Conservation (phyloP, 2,888 invertebrate genomes). For the Pheosia tremula region DNA sequence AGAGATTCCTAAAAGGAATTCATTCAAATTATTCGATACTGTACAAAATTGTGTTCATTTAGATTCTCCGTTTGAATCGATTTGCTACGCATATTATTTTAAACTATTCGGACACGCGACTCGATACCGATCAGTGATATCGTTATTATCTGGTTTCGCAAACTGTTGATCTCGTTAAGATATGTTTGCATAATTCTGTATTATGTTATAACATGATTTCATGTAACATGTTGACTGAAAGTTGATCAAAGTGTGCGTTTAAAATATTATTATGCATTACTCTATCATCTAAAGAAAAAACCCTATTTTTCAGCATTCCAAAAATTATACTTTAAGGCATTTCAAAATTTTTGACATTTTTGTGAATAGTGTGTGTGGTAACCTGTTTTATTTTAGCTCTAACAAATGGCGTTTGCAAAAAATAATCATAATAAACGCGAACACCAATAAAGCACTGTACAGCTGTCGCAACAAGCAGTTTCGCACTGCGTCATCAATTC, state of each 20-base stretch:
- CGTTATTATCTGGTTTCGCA: conserved; percentile 24
- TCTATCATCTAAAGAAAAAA: too few relatives aligned
- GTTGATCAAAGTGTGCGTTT: neutral
- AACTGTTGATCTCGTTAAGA: conserved; percentile 23
- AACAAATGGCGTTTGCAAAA: neutral
- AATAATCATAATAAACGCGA: neutral
- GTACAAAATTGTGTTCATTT: neutral
- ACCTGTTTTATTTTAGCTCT: too few relatives aligned
- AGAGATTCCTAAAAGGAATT: neutral
- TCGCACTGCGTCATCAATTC: conserved; percentile 45
- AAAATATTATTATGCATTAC: too few relatives aligned
- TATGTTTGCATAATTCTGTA: conserved; percentile 30
- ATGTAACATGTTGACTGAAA: neutral
- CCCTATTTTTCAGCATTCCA: too few relatives aligned
- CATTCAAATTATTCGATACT: neutral
- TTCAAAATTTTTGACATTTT: too few relatives aligned
- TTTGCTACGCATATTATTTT: conserved; percentile 25
- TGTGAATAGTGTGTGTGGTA: too few relatives aligned
- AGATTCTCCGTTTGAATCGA: conserved; percentile 17
- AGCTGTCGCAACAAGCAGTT: conserved; percentile 33
- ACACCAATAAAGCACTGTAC: conserved; percentile 26
- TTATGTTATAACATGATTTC: conserved; percentile 12
- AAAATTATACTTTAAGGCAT: too few relatives aligned
- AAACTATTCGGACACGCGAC: conserved; percentile 33
- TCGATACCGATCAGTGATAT: conserved; percentile 22